A percentile compares a stretch with the other conserved stretches of the same genome.
Conservation (phyloP, 2,888 invertebrate species). For the Acheta domesticus region DNA sequence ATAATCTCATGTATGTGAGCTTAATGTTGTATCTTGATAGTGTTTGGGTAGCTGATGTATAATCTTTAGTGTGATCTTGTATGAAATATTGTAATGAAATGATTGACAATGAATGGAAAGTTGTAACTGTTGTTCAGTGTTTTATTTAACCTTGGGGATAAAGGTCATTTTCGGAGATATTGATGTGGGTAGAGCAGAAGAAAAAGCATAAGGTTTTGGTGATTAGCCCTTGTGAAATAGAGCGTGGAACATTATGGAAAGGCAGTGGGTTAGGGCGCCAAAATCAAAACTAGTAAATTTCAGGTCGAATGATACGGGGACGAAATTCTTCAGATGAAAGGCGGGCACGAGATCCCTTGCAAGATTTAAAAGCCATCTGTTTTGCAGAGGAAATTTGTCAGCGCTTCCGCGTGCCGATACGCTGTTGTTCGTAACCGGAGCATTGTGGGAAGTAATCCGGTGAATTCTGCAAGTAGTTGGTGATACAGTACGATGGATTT, state of each 20-base stretch:
- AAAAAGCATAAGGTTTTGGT: no score
- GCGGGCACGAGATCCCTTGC: no score
- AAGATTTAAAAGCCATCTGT: no score
- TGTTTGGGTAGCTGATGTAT: neutral
- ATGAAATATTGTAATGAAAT: neutral
- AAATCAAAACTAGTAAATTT: no score
- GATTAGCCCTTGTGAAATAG: no score
- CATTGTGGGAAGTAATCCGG: conserved; percentile 30
- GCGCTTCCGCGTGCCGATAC: neutral
- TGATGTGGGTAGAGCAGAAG: no score
- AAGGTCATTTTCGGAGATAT: no score
- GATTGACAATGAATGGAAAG: neutral
- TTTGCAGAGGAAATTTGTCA: no score
- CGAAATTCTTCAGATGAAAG: no score
- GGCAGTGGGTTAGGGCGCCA: no score
- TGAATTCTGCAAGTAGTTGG: conserved; percentile 26
- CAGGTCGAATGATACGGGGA: no score
- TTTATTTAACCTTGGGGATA: neutral
- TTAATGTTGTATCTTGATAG: neutral
- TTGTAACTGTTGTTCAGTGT: neutral
- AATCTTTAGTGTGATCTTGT: neutral
- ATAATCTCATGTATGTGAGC: neutral
- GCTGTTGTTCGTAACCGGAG: neutral
- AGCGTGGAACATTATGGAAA: no score
- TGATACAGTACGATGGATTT: conserved; percentile 26